Percentiles rank a stretch among this genome's conserved stretches.
These are phyloP conservation scores for Drosophila pruinosa DNA, from an alignment of 1,140 invertebrate species.

Conservation along the genomic window DNA sequence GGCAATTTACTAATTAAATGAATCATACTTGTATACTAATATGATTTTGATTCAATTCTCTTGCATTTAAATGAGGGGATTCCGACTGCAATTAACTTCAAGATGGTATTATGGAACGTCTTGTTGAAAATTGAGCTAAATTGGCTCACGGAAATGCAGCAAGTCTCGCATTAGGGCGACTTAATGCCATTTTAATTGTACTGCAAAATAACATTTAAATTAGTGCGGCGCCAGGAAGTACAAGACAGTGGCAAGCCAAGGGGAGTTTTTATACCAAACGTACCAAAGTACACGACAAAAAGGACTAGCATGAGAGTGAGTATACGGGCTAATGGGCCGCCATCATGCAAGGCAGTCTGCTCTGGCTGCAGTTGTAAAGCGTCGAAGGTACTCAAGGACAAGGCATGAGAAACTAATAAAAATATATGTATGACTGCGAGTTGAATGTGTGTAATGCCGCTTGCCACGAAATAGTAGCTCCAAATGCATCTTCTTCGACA, in stretches of 20 bases:
- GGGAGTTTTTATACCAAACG: conserved; percentile 20
- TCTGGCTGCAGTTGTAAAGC: conserved; percentile 9
- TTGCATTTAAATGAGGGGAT: neutral
- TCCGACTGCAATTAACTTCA: neutral
- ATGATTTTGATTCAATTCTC: neutral
- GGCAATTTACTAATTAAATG: neutral
- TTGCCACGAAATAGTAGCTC: conserved; percentile 5
- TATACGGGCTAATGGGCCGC: conserved; percentile 58
- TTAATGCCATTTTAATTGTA: conserved; percentile 77
- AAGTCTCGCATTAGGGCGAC: conserved; percentile 24
- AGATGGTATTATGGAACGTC: neutral
- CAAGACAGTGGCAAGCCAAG: conserved; percentile 38
- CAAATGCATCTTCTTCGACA: conserved; percentile 19
- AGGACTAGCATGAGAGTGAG: neutral
- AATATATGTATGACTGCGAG: neutral
- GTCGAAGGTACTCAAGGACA: conserved; percentile 29
- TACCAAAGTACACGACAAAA: neutral
- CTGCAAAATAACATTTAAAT: conserved; percentile 77
- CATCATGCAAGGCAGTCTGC: conserved; percentile 58
- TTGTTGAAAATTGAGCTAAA: neutral
- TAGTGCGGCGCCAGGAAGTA: conserved; percentile 63
- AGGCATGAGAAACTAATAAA: conserved; percentile 6
- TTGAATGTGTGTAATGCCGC: conserved; percentile 4
- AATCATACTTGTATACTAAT: neutral
- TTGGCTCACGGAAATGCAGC: conserved; percentile 14